Base-by-base conservation (phyloP, 2,888 invertebrate genomes). In the Euproctis similis region DNA sequence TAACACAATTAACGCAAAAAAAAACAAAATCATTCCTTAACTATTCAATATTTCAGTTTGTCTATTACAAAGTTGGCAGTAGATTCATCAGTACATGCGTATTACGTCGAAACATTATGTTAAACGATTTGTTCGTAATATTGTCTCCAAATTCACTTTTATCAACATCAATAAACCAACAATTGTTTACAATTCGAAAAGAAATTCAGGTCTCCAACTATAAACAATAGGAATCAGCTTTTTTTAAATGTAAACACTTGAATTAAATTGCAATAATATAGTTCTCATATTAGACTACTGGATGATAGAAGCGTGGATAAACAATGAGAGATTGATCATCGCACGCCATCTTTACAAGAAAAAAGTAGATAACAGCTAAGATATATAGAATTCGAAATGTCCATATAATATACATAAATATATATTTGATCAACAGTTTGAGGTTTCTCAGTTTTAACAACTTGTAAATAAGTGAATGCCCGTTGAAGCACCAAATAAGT, bases 51-150 rank as follows among this genome's bases (percentile, higher is more conserved):
- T 50, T 51, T 54, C 50, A 59, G 56, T 53, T 46, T 44, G 53
- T 59, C 61, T 69, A 74, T 75, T 66, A 75, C 67, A 75, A 72
- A 68, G 65, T 75, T 82, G 82, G 82, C 82, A 82, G 82, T 82
- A 72, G 63, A 59, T 62, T 45, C 38, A 59, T 77, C 78, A 78
- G 80, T 80, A 61, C 76, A 53, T 57, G 13, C 62, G 60, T 40
- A 64, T 62, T 59, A 42, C 51, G 51, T 52, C 34, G 45, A 43
- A 34, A 46, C 33, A 35, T 51, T 59, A 26, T 53, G 52, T 59
- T 64, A 40, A 58, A 57, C 49, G 54, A 66, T 63, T 53, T 52
- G 61, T 63, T 53, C 51, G 43, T 69, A 75, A 77, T 78, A 78
- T 74, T 72, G 68, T 63, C 61, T 59, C 55, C 60, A 58, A 73